phyloP scores from a whole-genome alignment of 2,113 vertebrate genomes.

The Pedetes capensis region DNA sequence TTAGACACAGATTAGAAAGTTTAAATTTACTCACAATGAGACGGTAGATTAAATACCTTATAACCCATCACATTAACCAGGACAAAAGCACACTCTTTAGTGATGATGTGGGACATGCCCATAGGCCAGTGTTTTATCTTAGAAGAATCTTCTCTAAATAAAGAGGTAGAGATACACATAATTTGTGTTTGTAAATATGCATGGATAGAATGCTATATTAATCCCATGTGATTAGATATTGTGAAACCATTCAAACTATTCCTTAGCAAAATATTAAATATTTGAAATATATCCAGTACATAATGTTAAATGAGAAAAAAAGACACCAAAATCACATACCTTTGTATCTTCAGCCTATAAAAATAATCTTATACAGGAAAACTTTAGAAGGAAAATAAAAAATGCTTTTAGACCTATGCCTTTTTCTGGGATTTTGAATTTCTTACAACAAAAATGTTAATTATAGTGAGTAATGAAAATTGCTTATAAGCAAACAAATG shows the following conservation, averaged over 20 bases:
- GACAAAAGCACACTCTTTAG: background rate
- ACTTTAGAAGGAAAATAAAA: background rate
- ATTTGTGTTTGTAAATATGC: background rate
- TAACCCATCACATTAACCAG: background rate
- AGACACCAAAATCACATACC: background rate
- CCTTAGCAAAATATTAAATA: background rate
- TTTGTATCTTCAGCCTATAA: background rate
- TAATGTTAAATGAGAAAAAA: background rate
- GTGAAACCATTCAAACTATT: background rate
- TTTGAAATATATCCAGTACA: background rate
- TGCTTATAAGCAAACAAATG: background rate
- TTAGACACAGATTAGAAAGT: background rate
- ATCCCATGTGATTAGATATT: background rate
- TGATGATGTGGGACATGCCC: background rate
- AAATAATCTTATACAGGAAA: background rate
- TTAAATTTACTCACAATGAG: background rate
- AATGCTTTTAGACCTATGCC: background rate
- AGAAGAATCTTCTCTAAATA: background rate
- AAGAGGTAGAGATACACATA: background rate
- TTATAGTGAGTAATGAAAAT: constrained; percentile 16
- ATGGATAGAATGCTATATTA: background rate
- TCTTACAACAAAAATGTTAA: background rate
- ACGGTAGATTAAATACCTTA: background rate
- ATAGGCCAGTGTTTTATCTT: no score
- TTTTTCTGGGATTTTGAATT: background rate